phyloP scores from a whole-genome alignment of 1,140 invertebrate species.

The Hyposmocoma kahamanoa region DNA sequence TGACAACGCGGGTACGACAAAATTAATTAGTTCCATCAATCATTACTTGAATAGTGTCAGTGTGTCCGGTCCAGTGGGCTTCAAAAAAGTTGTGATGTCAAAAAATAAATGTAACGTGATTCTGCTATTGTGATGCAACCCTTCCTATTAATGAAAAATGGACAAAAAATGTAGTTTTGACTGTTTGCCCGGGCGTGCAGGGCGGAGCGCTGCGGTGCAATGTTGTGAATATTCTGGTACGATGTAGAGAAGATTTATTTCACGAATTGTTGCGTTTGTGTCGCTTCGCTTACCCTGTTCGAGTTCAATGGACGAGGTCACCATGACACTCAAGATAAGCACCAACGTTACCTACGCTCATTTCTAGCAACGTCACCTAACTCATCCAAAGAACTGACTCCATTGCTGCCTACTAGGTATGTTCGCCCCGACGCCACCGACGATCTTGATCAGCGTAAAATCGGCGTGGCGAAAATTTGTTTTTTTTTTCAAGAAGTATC shows the following conservation, averaged over 20 bases:
- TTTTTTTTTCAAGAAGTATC: too few relatives aligned
- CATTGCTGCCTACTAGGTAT: too few relatives aligned
- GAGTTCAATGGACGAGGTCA: too few relatives aligned
- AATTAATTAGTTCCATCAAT: slow-evolving; percentile 72
- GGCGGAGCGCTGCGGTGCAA: slow-evolving; percentile 41
- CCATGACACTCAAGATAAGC: too few relatives aligned
- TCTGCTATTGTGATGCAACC: slow-evolving; percentile 56
- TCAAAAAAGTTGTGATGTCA: slow-evolving; percentile 42
- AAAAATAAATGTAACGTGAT: slow-evolving; percentile 62
- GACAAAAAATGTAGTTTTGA: slow-evolving; percentile 24
- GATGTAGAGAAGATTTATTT: slow-evolving; percentile 22
- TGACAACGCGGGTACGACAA: slow-evolving; percentile 43
- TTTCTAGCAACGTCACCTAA: too few relatives aligned
- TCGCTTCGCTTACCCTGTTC: too few relatives aligned
- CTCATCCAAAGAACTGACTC: too few relatives aligned
- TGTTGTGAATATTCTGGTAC: slow-evolving; percentile 55
- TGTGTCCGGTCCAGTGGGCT: slow-evolving; percentile 46
- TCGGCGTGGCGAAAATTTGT: too few relatives aligned
- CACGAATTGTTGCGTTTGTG: too few relatives aligned
- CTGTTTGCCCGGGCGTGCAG: slow-evolving; percentile 25
- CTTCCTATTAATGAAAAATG: slow-evolving; percentile 30
- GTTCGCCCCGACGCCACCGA: too few relatives aligned
- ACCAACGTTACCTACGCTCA: too few relatives aligned
- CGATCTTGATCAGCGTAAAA: too few relatives aligned
- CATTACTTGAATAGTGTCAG: slow-evolving; percentile 58